Percentiles rank a stretch among this genome's conserved stretches.
Conservation (phyloP, 1,140 invertebrate species). For the Lamellibrachia luymesi region DNA sequence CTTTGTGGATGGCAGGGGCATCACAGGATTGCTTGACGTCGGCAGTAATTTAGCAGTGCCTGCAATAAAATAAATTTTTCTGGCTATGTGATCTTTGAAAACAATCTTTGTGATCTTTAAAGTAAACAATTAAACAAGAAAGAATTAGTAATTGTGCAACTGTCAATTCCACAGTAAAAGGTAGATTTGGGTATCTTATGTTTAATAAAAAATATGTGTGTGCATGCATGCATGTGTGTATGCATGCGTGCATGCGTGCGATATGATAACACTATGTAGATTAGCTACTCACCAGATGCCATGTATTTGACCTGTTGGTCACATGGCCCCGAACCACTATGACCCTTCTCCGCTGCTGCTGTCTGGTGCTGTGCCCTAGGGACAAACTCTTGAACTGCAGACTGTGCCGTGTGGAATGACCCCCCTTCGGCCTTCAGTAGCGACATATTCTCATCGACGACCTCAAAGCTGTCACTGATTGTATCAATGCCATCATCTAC, state of each 20-base stretch:
- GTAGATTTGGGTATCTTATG: too few relatives aligned
- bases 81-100: too few relatives aligned
- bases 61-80: too few relatives aligned
- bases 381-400: slow-evolving; percentile 28
- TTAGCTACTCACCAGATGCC: not conserved
- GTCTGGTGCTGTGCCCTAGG: not conserved
- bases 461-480: slow-evolving; percentile 63
- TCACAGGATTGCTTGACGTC: not conserved
- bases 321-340: not conserved
- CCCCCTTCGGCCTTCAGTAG: slow-evolving; percentile 69
- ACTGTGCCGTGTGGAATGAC: slow-evolving; percentile 40
- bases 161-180: too few relatives aligned
- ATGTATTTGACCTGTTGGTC: not conserved
- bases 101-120: too few relatives aligned
- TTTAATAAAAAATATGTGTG: too few relatives aligned
- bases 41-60: not conserved
- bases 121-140: too few relatives aligned
- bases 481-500: slow-evolving; percentile 14
- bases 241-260: too few relatives aligned
- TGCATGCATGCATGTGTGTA: too few relatives aligned
- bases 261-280: too few relatives aligned
- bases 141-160: too few relatives aligned
- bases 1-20: not conserved
- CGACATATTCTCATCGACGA: slow-evolving; percentile 82
- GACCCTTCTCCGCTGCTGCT: not conserved